phyloP scores from a whole-genome alignment of 2,797 vertebrate genomes.

The Staurois parvus region DNA sequence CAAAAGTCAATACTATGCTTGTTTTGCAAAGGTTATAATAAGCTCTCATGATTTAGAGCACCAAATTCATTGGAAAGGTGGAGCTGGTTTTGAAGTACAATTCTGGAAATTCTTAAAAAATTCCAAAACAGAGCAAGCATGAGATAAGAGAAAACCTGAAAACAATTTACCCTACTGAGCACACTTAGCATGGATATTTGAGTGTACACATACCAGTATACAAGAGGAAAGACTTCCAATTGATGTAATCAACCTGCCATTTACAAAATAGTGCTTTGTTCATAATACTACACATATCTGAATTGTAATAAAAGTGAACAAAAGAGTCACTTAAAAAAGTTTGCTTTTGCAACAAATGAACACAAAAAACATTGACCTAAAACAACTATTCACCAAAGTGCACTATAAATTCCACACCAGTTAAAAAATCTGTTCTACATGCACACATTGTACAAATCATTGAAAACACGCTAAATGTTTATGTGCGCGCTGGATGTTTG shows the following conservation, averaged over 20 bases:
- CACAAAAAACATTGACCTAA: conserved; percentile 66
- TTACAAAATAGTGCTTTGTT: conserved; percentile 3
- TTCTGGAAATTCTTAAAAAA: not conserved
- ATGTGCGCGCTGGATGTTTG: not conserved
- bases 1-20: not conserved
- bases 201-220: not conserved
- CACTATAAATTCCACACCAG: conserved; percentile 74
- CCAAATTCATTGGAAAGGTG: not conserved
- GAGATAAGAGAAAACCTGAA: conserved; percentile 26
- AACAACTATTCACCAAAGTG: conserved; percentile 75
- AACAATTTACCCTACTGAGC: conserved; percentile 22
- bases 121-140: not conserved
- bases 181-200: not conserved
- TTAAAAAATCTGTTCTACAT: conserved; percentile 76
- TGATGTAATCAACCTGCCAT: not conserved
- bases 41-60: not conserved
- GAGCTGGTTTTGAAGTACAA: not conserved
- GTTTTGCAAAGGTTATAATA: not conserved
- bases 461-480: conserved; percentile 51
- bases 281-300: conserved; percentile 38
- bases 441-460: conserved; percentile 75
- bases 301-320: conserved; percentile 3
- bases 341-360: conserved; percentile 58
- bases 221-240: conserved; percentile 5
- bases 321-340: conserved; percentile 17